Evolutionary conservation across 2,797 vertebrate species (phyloP), one percentile per base, ranked within the genome.

Genomic region (Delichon dasypus): DNA sequence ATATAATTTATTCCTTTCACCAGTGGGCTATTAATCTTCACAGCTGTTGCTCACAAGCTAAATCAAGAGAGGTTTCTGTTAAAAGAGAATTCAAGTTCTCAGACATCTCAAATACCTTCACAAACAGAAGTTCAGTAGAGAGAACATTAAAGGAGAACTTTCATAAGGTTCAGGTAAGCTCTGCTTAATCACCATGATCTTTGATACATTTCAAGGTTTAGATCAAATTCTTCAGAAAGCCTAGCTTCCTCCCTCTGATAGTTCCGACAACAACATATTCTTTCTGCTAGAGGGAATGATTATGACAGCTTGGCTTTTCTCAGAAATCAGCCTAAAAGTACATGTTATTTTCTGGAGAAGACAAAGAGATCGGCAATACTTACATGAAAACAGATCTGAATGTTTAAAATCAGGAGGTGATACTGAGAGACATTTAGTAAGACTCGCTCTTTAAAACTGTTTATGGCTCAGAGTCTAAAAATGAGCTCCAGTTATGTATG

Each of bases 1-100:
- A 77, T 94, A 58, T 70, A 78, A 93, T 91, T 92, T 89, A 85
- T 87, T 92, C 38, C 48, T 83, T 79, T 44, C 47, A 93, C 40
- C 11, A 82, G 22, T 19, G 54, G 38, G 45, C 36, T 85, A 81
- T 44, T 88, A 80, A 89, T 88, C 72, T 88, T 94, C 75, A 89
- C 81, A 91, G 81, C 25, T 91, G 54, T 62, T 95, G 88, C 36
- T 90, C 53, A 74, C 19, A 26, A 62, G 55, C 48, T 93, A 82
- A 94, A 82, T 44, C 72, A 89, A 71, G 72, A 75, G 14, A 77
- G 11, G 19, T 78, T 83, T 90, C 42, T 2, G 1, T 61, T 86
- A 67, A 84, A 73, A 91, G 40, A 75, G 23, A 85, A 93, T 42
- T 48, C 16, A 19, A 71, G 20, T 79, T 89, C 79, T 85, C 89